phyloP scores from a whole-genome alignment of 2,797 vertebrate species.

The Paramormyrops hopkinsi region DNA sequence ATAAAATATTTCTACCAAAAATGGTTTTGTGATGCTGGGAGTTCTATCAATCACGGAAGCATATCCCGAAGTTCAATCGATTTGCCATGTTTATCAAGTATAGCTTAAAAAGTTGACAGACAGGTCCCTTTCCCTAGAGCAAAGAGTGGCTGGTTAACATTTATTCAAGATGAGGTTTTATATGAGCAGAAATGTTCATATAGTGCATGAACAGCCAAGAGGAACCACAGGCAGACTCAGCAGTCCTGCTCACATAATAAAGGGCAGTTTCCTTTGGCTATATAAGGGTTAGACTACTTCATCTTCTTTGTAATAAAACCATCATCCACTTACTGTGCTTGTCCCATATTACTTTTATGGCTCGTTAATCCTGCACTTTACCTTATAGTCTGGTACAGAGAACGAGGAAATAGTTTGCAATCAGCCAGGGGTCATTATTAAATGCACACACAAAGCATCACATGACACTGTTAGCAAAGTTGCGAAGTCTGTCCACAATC shows the following conservation, averaged over 20 bases:
- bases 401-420: background rate
- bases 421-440: background rate
- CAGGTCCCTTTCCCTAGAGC: background rate
- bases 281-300: background rate
- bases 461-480: background rate
- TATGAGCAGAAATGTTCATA: background rate
- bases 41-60: background rate
- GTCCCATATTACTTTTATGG: background rate
- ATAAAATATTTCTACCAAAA: background rate
- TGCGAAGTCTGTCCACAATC: background rate
- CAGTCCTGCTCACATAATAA: background rate
- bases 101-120: background rate
- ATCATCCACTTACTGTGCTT: background rate
- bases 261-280: background rate
- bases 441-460: background rate
- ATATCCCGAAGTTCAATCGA: background rate
- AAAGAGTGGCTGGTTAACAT: background rate
- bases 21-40: background rate
- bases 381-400: background rate
- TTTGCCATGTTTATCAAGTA: background rate
- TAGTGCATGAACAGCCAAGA: background rate
- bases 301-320: slow-evolving; percentile 10
- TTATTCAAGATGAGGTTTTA: background rate
- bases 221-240: background rate
- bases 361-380: background rate